Conservation (phyloP, 2,113 vertebrate genomes). For the Reinhardtius hippoglossoides region DNA sequence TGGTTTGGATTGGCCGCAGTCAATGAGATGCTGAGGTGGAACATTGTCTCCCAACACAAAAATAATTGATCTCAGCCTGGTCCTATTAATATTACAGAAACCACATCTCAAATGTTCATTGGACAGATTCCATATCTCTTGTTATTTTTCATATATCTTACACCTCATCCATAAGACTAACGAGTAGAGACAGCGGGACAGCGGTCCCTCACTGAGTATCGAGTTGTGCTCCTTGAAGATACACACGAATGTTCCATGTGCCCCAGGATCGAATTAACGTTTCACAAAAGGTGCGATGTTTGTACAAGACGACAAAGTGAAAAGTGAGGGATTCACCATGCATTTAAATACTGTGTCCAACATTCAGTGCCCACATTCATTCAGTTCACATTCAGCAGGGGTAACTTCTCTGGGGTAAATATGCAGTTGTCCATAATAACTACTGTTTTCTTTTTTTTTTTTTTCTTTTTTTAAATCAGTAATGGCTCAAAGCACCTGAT, state of each 20-base stretch:
- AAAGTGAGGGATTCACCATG: slow-evolving; percentile 26
- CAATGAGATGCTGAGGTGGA: slow-evolving; percentile 40
- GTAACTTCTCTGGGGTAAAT: slow-evolving; percentile 42
- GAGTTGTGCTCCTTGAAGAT: slow-evolving; percentile 68
- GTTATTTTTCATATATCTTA: not conserved
- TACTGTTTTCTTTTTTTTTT: not conserved
- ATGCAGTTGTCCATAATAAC: slow-evolving; percentile 38
- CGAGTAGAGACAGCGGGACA: slow-evolving; percentile 5
- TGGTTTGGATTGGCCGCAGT: slow-evolving; percentile 55
- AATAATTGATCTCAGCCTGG: slow-evolving; percentile 7
- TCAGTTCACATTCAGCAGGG: slow-evolving; percentile 42
- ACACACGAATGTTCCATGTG: slow-evolving; percentile 43
- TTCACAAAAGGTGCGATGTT: slow-evolving; percentile 23
- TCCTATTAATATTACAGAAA: not conserved
- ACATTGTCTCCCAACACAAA: slow-evolving; percentile 31
- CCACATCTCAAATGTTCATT: no score
- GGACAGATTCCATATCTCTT: not conserved
- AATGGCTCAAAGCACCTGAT: slow-evolving; percentile 78
- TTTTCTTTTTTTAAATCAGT: slow-evolving; percentile 36
- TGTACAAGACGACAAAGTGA: slow-evolving; percentile 17
- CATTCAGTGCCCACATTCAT: slow-evolving; percentile 60
- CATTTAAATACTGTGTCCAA: slow-evolving; percentile 37
- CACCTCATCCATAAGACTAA: not conserved
- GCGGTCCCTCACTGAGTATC: slow-evolving; percentile 54
- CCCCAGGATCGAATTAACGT: slow-evolving; percentile 19